Evolutionary conservation across 2,888 invertebrate species (phyloP).

Genomic region (Spilarctia lutea): DNA sequence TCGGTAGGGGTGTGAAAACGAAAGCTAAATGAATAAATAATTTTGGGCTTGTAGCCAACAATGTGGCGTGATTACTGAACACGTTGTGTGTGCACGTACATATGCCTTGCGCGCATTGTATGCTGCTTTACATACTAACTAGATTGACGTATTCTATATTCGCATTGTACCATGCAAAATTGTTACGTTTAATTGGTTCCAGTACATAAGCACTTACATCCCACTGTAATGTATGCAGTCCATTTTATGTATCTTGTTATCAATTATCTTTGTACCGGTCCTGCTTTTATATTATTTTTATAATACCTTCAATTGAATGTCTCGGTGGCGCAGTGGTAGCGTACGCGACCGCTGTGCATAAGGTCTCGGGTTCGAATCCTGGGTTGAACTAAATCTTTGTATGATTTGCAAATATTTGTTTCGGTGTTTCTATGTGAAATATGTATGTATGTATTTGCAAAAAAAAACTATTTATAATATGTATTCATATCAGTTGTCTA

Average conservation of each 20-base stretch:
- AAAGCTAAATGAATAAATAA: slow-evolving; percentile 70
- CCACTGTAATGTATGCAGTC: background rate
- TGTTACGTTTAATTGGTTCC: background rate
- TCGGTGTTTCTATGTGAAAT: no score
- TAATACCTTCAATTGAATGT: background rate
- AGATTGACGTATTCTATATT: background rate
- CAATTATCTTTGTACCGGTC: no score
- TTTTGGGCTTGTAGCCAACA: slow-evolving; percentile 71
- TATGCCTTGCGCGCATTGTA: slow-evolving; percentile 24
- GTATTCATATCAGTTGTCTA: no score
- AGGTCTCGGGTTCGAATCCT: no score
- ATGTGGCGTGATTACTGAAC: slow-evolving; percentile 77
- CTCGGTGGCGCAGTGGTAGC: no score
- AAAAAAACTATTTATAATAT: no score
- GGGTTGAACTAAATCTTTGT: no score
- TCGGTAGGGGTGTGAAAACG: slow-evolving; percentile 47
- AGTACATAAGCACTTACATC: background rate
- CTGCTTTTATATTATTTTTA: background rate
- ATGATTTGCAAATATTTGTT: no score
- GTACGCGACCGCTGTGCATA: no score
- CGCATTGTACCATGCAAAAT: background rate
- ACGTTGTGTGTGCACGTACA: slow-evolving; percentile 48
- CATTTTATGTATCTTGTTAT: background rate
- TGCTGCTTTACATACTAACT: slow-evolving; percentile 25
- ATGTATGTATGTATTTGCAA: no score